A percentile compares a stretch with the other conserved stretches of the same genome.
These are phyloP conservation scores for Hystrix brachyura DNA, from an alignment of 2,113 vertebrate genomes.

Conservation along the genomic window DNA sequence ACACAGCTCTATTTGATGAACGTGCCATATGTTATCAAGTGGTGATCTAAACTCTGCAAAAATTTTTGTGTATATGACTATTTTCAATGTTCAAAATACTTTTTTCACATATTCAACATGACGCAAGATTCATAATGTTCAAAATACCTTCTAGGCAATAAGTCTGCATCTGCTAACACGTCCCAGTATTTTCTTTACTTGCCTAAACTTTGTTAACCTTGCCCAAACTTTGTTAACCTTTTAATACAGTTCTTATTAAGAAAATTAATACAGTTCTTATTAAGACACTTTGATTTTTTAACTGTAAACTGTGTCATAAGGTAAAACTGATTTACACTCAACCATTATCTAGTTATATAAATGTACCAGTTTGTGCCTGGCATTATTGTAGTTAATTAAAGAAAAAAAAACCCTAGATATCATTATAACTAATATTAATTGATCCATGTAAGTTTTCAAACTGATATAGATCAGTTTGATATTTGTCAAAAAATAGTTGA, in stretches of 20 bases:
- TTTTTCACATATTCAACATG: constrained; percentile 76
- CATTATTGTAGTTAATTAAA: not conserved
- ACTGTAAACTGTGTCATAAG: not conserved
- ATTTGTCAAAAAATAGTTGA: not conserved
- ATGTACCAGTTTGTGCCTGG: not conserved
- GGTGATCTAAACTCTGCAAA: constrained; percentile 56
- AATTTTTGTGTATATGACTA: constrained; percentile 43
- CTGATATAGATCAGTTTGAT: not conserved
- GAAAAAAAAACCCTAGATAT: not conserved
- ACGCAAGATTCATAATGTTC: constrained; percentile 68
- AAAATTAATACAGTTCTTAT: constrained; percentile 53
- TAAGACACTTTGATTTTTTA: constrained; percentile 52
- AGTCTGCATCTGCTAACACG: constrained; percentile 63
- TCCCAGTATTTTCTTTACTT: constrained; percentile 63
- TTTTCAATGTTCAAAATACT: constrained; percentile 74
- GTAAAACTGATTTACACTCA: constrained; percentile 1
- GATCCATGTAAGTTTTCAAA: not conserved
- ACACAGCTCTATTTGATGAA: constrained; percentile 56
- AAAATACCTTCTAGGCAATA: constrained; percentile 75
- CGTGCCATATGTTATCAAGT: constrained; percentile 64
- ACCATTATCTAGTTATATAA: not conserved
- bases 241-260: constrained; percentile 48
- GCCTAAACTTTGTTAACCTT: constrained; percentile 70
- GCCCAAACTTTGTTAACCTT: not conserved
- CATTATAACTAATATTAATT: not conserved